These are phyloP conservation scores for Porphyrio hochstetteri DNA, from an alignment of 2,113 vertebrate species.

Conservation along the genomic window DNA sequence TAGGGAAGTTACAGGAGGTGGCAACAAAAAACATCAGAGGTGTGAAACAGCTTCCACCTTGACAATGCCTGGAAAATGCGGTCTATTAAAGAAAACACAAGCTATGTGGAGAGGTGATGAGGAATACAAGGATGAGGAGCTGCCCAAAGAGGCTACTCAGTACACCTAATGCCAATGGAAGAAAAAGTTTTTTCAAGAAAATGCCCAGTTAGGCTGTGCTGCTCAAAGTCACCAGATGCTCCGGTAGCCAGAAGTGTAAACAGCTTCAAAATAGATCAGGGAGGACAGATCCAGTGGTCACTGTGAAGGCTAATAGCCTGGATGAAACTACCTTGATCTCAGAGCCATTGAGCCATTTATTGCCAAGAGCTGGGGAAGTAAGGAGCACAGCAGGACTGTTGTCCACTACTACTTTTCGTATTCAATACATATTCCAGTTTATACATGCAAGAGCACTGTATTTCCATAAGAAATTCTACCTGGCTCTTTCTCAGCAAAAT, in stretches of 20 bases:
- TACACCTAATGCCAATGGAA: not conserved
- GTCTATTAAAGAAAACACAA: not conserved
- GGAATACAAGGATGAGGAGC: not conserved
- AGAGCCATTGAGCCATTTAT: not conserved
- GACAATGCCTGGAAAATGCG: not conserved
- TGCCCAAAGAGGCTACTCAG: not conserved
- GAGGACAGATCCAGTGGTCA: not conserved
- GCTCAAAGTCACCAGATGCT: not conserved
- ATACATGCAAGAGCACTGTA: not conserved
- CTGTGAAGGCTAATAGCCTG: not conserved
- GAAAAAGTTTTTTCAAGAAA: not conserved
- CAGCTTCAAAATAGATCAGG: not conserved
- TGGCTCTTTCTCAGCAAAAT: not conserved
- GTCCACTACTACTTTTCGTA: not conserved
- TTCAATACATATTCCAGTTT: not conserved
- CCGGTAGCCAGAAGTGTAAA: not conserved
- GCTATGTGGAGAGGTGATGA: not conserved
- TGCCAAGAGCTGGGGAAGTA: not conserved
- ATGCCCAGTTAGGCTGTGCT: not conserved
- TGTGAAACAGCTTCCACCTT: not conserved
- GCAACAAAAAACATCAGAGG: fast-evolving
- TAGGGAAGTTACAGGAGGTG: not conserved
- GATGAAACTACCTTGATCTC: not conserved
- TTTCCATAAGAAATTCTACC: not conserved
- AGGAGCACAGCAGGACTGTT: not conserved